Conservation (phyloP, 2,888 invertebrate genomes). For the Saturnia japonica region DNA sequence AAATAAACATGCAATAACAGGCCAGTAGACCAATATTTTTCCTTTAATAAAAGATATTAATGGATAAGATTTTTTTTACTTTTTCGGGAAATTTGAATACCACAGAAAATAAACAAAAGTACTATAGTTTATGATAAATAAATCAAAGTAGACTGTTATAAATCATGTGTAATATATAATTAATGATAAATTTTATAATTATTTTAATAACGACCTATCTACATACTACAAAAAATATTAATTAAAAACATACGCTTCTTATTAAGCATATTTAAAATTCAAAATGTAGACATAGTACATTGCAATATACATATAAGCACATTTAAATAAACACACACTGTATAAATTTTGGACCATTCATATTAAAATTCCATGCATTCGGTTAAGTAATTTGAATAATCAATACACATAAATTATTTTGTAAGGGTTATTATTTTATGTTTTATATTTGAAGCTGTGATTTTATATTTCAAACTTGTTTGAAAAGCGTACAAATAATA, state of each 20-base stretch:
- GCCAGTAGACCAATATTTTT: no score
- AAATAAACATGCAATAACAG: no score
- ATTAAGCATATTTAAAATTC: not conserved
- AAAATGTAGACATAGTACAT: slow-evolving; percentile 24
- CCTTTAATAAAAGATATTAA: no score
- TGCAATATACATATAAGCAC: slow-evolving; percentile 27
- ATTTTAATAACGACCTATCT: not conserved
- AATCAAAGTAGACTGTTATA: not conserved
- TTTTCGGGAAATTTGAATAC: no score
- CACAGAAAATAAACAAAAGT: no score
- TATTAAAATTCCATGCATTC: slow-evolving; percentile 50
- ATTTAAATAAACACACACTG: slow-evolving; percentile 28
- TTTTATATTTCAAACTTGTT: slow-evolving; percentile 29
- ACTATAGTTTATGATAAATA: not conserved
- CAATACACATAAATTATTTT: slow-evolving; percentile 41
- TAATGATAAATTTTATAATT: not conserved
- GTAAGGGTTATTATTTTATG: slow-evolving; percentile 33
- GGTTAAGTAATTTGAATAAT: slow-evolving; percentile 43
- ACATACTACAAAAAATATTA: not conserved
- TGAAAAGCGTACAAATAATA: slow-evolving; percentile 23
- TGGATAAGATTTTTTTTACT: no score
- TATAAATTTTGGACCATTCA: slow-evolving; percentile 35
- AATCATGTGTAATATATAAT: not conserved
- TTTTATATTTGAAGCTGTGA: slow-evolving; percentile 23
- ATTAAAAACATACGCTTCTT: not conserved